Conservation (phyloP, 2,797 vertebrate genomes). For the Spinibarbus caldwelli region DNA sequence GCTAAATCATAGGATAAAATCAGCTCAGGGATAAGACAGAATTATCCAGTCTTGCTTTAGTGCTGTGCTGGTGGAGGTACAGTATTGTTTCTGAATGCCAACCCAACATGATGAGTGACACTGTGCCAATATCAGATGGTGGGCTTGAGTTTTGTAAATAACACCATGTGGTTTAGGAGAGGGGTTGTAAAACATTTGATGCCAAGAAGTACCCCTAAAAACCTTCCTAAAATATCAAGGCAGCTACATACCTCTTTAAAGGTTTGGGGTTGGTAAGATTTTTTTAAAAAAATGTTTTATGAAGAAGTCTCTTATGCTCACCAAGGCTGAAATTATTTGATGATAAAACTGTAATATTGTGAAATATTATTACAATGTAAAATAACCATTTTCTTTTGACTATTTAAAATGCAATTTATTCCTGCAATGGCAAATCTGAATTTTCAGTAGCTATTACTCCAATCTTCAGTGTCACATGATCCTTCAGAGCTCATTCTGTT, state of each 20-base stretch:
- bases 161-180: neutral
- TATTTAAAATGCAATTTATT: neutral
- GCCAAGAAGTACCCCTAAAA: neutral
- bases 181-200: neutral
- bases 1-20: conserved; percentile 61
- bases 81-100: conserved; percentile 44
- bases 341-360: neutral
- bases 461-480: neutral
- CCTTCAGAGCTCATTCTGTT: neutral
- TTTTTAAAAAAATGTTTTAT: too few relatives aligned
- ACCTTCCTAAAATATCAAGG: neutral
- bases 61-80: conserved; percentile 25
- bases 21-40: conserved; percentile 56
- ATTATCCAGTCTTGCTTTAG: conserved; percentile 55
- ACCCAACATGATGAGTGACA: neutral
- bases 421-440: neutral
- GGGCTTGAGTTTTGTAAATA: neutral
- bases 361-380: neutral
- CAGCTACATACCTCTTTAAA: neutral
- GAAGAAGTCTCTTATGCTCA: neutral
- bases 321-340: neutral
- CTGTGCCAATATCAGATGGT: neutral
- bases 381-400: neutral
- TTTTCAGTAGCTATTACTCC: neutral
- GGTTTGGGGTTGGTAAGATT: neutral